Base-by-base conservation (phyloP, 2,888 invertebrate genomes). In the Hirtodrosophila cameraria region DNA sequence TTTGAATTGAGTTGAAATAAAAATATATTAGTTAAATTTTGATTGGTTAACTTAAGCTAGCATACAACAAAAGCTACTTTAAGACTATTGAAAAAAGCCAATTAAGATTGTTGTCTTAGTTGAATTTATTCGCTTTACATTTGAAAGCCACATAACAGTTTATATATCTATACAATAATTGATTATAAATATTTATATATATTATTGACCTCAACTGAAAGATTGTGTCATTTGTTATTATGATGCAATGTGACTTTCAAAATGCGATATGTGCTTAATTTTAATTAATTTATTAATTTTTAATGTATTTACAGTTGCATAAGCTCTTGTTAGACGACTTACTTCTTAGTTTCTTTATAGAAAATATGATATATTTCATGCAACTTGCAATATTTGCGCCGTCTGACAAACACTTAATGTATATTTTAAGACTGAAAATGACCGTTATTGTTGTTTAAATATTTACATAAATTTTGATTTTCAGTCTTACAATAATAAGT, bases 191-290 rank as follows among this genome's bases (percentile, higher is more conserved):
- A 43, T 27, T 28, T 41, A 33, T 3, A 41, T 3, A 41, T 9
- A 30, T 28, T 41, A 38, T 48, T 45, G 38, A 41, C 35, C 30
- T 20, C 8, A 23, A 53, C 9, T 53, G 8, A 30, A 23, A 11
- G 25, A 38, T 65, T 39, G 36, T 54, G 48, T 54, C 46, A 49
- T 39, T 33, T 35, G 41, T 53, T 74, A 57, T 59, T 45, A 33
- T 36, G 74, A 76, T 61, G 77, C 77, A 60, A 65, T 58, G 82
- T 72, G 82, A 72, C 78, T 77, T 75, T 58, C 41, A 20, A 41
- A 57, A 58, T 61, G 70, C 48, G 57, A 52, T 35, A 59, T 55
- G 55, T 55, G 35, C 33, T 5, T 48, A 25, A 30, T 35, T 46
- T 48, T 49, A 33, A 13, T 33, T 15, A 35, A 13, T 46, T 11